Base-by-base conservation (phyloP, 23 tunicate species). In the Halocynthia roretzi region DNA sequence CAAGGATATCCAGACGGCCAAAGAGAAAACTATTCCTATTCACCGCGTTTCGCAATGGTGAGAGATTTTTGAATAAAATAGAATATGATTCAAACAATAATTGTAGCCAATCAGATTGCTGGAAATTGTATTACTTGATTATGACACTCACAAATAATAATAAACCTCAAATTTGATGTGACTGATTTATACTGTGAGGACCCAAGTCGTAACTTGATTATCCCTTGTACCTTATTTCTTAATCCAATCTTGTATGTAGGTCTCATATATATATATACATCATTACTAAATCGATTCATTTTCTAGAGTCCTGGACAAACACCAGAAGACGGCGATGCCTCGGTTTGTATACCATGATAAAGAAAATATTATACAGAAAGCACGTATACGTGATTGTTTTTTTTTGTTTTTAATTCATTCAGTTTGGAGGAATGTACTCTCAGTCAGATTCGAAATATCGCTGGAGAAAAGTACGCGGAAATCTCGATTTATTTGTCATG, bases 401-500 rank as follows among this genome's bases (percentile, higher is more conserved):
- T 58, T 4, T 4, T 1, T 71, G 2, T n/a, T 11, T 48, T 74
- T 10, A 12, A 8, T 12, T 8, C 20, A 65, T 7, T 19, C 81
- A 88, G 84, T 83, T 83, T 67, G 23, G 83, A 50, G 87, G 94
- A 50, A 88, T 79, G 87, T 88, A 88, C 55, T 65, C 70, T 9
- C 83, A 83, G 17, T 64, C 94, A 7, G 94, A 88, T 67, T 83
- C 94, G 12, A 88, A 88, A 54, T 88, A 83, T 51, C 60, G 87
- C 14, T 88, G 94, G 94, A 63, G 87, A 78, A 88, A 88, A 79
- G 83, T 88, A 11, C 72, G 82, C 73, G 94, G 94, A 57, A 88
- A 88, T 67, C 76, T 88, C 31, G 94, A 88, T 79, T 71, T 88
- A 8, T 88, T 88, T 72, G 94, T 88, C 12, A 88, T 88, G 94